Percentiles rank a stretch among this genome's conserved stretches.
Conservation (phyloP, 37 sponge, comb jelly and placozoan species). For the Spongia lamella region DNA sequence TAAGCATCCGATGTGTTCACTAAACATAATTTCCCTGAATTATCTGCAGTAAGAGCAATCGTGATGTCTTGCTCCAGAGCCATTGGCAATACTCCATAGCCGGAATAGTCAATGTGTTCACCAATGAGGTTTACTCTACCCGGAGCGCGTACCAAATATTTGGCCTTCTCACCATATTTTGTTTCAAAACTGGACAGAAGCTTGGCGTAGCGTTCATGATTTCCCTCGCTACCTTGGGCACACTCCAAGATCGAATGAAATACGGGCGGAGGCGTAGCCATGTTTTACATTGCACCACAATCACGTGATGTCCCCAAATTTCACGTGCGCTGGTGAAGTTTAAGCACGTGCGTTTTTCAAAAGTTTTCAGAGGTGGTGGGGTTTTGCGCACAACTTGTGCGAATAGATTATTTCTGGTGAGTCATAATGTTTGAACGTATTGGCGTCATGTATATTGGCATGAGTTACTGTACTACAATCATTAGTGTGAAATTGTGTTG, state of each 20-base stretch:
- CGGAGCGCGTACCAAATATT: slow-evolving; percentile 84
- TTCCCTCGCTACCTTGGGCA: slow-evolving; percentile 47
- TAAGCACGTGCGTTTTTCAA: too few species aligned
- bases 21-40: slow-evolving; percentile 18
- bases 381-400: too few species aligned
- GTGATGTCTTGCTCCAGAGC: slow-evolving; percentile 88
- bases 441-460: too few species aligned
- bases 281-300: too few species aligned
- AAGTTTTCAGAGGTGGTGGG: too few species aligned
- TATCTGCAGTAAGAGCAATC: slow-evolving; percentile 44
- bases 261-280: slow-evolving; percentile 27
- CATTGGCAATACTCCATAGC: slow-evolving; percentile 96
- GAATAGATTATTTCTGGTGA: too few species aligned
- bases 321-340: too few species aligned
- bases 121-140: slow-evolving; percentile 98
- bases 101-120: slow-evolving; percentile 98
- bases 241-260: slow-evolving; percentile 38
- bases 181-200: slow-evolving; percentile 40
- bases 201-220: slow-evolving; percentile 45
- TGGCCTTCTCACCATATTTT: slow-evolving; percentile 49
- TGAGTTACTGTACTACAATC: too few species aligned
- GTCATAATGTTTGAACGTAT: too few species aligned
- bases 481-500: too few species aligned
- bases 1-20: slow-evolving; percentile 44
- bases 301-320: too few species aligned